Evolutionary conservation across 1,140 invertebrate species (phyloP).

Genomic region (Chlorops oryzae): DNA sequence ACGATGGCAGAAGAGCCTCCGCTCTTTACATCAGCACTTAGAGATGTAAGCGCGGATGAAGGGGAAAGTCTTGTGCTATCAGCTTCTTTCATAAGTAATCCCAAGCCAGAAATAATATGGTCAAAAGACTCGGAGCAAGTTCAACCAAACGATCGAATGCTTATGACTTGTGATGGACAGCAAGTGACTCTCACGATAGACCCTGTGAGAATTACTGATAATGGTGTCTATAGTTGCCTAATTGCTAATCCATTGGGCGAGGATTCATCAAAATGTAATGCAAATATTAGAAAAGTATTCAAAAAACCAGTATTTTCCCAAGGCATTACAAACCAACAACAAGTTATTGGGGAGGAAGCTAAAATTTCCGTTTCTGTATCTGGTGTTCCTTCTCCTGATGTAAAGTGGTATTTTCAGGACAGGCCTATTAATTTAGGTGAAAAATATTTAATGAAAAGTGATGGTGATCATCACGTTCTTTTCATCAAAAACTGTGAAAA

Average conservation of each 20-base stretch:
- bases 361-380: conserved; percentile 75
- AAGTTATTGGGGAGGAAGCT: conserved; percentile 69
- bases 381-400: conserved; percentile 80
- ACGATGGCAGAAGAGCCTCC: conserved; percentile 65
- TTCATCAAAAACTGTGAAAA: conserved; percentile 63
- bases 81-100: conserved; percentile 75
- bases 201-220: conserved; percentile 62
- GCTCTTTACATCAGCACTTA: conserved; percentile 64
- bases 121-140: conserved; percentile 68
- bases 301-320: conserved; percentile 76
- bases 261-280: conserved; percentile 61
- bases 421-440: conserved; percentile 59
- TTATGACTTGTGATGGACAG: conserved; percentile 74
- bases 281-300: conserved; percentile 71
- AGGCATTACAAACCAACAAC: conserved; percentile 76
- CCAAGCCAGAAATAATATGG: conserved; percentile 79
- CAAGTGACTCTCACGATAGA: conserved; percentile 71
- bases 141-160: conserved; percentile 56
- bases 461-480: conserved; percentile 71
- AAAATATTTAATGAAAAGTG: conserved; percentile 61
- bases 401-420: conserved; percentile 79
- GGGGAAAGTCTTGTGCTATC: conserved; percentile 61
- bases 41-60: conserved; percentile 71
- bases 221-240: conserved; percentile 69
- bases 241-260: conserved; percentile 70